Conservation (phyloP, 2,113 vertebrate species). For the Apeltes quadracus region DNA sequence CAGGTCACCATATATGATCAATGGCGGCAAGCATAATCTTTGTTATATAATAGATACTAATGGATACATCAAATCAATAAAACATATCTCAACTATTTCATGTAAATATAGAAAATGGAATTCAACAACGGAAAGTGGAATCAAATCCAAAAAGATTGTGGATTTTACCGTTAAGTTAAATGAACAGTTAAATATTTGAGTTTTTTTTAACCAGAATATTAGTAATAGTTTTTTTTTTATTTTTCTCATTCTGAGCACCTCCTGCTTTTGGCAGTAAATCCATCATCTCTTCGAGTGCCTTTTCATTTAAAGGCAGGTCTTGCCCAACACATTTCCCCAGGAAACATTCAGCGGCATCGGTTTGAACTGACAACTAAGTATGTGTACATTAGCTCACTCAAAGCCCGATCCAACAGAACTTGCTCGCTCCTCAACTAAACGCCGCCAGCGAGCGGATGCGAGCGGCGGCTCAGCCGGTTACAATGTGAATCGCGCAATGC, state of each 20-base stretch:
- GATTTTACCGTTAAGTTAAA: too few relatives aligned
- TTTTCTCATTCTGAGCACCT: neutral
- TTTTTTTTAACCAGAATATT: neutral
- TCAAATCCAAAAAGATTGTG: neutral
- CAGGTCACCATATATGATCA: neutral
- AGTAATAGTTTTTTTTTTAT: neutral
- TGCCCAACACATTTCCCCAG: constrained; percentile 21
- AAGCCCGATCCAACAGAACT: constrained; percentile 17
- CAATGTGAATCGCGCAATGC: constrained; percentile 19
- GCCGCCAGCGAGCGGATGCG: constrained; percentile 1
- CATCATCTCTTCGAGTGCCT: constrained; percentile 16
- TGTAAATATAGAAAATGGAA: neutral
- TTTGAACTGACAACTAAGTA: constrained; percentile 5
- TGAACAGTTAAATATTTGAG: neutral
- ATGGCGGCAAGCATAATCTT: neutral
- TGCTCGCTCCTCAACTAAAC: constrained; percentile 10
- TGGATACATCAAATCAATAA: neutral
- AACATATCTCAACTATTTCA: neutral
- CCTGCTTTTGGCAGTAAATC: neutral
- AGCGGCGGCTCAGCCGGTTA: constrained; percentile 24
- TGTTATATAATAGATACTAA: too few relatives aligned
- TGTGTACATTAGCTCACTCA: constrained; percentile 3
- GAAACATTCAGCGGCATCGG: constrained; percentile 9
- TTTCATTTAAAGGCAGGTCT: constrained; percentile 33
- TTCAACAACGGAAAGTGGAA: neutral